Evolutionary conservation across 2,797 vertebrate genomes (phyloP).

Genomic region (Cynopterus sphinx): DNA sequence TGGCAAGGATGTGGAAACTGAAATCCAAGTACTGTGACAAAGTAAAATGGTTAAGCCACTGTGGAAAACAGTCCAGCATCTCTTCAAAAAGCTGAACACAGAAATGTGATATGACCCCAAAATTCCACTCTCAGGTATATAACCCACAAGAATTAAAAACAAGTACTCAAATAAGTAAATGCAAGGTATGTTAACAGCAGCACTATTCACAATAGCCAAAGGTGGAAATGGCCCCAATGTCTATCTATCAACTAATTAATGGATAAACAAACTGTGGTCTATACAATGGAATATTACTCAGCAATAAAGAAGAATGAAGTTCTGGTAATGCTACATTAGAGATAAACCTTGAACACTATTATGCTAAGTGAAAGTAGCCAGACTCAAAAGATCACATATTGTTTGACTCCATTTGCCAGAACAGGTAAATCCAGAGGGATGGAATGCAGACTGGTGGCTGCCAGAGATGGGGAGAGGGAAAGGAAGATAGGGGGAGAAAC

Average conservation of each 20-base stretch:
- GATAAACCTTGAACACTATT: not conserved
- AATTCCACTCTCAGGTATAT: not conserved
- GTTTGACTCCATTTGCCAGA: not conserved
- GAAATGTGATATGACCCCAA: not conserved
- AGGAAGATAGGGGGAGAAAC: not conserved
- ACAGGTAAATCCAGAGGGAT: not conserved
- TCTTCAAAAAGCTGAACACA: not conserved
- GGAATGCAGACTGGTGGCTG: not conserved
- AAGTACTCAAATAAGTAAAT: not conserved
- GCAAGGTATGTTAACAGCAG: not conserved
- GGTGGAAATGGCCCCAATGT: no score
- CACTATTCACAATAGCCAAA: no score
- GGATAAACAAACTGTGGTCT: no score
- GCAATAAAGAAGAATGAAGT: not conserved
- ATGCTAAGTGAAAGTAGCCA: not conserved
- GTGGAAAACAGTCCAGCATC: not conserved
- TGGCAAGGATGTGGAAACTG: not conserved
- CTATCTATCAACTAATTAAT: no score
- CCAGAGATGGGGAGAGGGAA: not conserved
- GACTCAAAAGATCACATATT: not conserved
- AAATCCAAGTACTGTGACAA: not conserved
- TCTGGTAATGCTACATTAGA: not conserved
- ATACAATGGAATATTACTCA: not conserved
- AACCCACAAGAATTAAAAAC: not conserved
- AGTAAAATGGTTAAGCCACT: not conserved